These are phyloP conservation scores for Proisotoma minuta DNA, from an alignment of 2,888 invertebrate species.

Conservation along the genomic window DNA sequence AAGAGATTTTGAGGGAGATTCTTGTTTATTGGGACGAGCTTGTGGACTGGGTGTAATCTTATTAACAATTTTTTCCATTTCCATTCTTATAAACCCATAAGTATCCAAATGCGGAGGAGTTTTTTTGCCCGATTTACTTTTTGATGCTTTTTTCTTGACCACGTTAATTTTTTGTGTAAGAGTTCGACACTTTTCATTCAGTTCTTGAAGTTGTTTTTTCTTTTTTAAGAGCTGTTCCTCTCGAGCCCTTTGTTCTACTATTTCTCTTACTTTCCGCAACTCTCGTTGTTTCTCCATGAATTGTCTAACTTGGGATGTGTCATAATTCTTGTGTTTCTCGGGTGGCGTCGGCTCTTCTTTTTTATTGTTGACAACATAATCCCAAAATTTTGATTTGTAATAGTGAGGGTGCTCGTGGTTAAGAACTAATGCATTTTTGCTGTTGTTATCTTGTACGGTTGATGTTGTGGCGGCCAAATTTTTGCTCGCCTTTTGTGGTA, in stretches of 20 bases:
- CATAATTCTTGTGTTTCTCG: slow-evolving; percentile 22
- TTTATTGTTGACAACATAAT: slow-evolving; percentile 19
- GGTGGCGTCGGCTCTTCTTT: slow-evolving; percentile 1
- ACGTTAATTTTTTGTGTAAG: slow-evolving; percentile 5
- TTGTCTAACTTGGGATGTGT: slow-evolving; percentile 22
- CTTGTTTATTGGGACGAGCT: no score
- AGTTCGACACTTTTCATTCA: slow-evolving; percentile 33
- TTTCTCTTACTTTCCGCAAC: slow-evolving; percentile 25
- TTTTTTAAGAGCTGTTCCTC: slow-evolving; percentile 26
- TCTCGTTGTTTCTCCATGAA: slow-evolving; percentile 39
- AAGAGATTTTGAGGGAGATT: no score
- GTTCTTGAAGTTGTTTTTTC: slow-evolving; percentile 25
- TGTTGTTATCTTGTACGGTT: neutral
- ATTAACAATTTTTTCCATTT: no score
- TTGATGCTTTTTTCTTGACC: neutral
- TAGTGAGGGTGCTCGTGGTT: no score
- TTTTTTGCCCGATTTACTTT: no score
- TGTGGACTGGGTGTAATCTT: no score
- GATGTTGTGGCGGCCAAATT: neutral
- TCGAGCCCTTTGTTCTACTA: slow-evolving; percentile 29
- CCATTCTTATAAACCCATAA: no score
- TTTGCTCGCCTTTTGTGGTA: neutral
- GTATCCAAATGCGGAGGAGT: no score
- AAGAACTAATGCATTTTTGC: no score
- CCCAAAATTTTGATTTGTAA: slow-evolving; percentile 36